phyloP scores from a whole-genome alignment of 2,888 invertebrate species.

The Glaucopsyche alexis region DNA sequence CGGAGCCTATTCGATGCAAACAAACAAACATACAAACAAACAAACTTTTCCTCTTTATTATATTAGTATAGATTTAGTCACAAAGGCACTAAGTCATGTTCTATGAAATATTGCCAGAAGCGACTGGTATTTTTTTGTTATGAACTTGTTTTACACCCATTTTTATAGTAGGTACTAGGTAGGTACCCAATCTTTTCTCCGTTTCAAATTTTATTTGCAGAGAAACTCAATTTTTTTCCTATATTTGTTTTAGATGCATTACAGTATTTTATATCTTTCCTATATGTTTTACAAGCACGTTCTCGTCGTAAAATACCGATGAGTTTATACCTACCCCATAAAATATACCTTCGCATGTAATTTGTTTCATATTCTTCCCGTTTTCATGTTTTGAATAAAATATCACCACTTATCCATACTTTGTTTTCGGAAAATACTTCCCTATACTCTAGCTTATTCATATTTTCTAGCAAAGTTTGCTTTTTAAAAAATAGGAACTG shows the following conservation, averaged over 20 bases:
- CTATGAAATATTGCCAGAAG: too few relatives aligned
- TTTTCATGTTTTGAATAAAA: constrained; percentile 15
- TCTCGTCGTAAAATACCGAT: neutral
- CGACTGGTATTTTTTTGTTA: too few relatives aligned
- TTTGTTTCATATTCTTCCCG: neutral
- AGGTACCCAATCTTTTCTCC: neutral
- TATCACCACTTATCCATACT: neutral
- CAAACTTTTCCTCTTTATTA: too few relatives aligned
- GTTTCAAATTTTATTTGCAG: neutral
- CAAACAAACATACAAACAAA: too few relatives aligned
- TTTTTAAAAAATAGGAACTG: too few relatives aligned
- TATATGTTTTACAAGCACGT: constrained; percentile 12
- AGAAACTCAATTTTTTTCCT: neutral
- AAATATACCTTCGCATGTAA: constrained; percentile 14
- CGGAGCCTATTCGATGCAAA: too few relatives aligned
- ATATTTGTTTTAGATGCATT: neutral
- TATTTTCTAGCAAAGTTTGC: neutral
- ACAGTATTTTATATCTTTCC: neutral
- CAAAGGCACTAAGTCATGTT: too few relatives aligned
- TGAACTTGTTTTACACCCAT: neutral
- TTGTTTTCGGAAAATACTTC: neutral
- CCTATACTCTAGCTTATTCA: neutral
- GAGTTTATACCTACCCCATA: neutral
- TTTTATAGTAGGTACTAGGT: neutral
- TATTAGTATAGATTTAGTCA: too few relatives aligned